Base-by-base conservation (phyloP, 2,113 vertebrate genomes). In the Naja naja region DNA sequence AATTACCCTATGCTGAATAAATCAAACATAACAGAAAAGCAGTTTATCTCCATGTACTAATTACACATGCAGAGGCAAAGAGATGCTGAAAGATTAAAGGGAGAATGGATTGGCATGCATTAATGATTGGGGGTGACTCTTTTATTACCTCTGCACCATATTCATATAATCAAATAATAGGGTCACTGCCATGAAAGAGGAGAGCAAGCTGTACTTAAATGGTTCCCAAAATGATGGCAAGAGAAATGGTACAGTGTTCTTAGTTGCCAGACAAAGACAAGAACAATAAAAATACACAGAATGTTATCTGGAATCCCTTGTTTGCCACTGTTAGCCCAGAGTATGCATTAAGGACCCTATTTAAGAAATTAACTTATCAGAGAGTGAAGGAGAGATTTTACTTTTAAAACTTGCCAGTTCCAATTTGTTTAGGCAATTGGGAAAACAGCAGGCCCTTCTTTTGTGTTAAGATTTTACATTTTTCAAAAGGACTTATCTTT, bases 1-100 rank as follows among this genome's bases (percentile, higher is more conserved):
- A 92, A 93, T 96, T 94, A 86, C 52, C 58, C 34, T 45, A 95
- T 93, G 90, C 49, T 39, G 93, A 95, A 34, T 58, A 94, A 96
- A 91, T 94, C 94, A 94, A 90, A 95, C 91, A 93, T 87, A 20
- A 90, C 23, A 6, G 85, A 94, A 92, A 85, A 95, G 90, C 86
- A 94, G 81, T 90, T 91, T 89, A 47, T 86, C 89, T 95, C n/a
- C 23, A 4, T 89, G 30, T 93, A 54, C 52, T 96, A 90, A 94
- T 96, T 94, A 94, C 23, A 2, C 27, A 89, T 11, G 87, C 88
- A 53, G 93, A 93, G 90, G 92, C 12, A 96, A 90, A 95, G 52
- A 93, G 55, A 69, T 91, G 4, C 43, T 49, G 27, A 69, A 87
- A 91, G 85, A 92, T 94, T 94, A 94, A 94, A 53, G 90, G 91